A percentile compares a stretch with the other conserved stretches of the same genome.
phyloP scores from a whole-genome alignment of 2,888 invertebrate species.

The Xylota sylvarum region DNA sequence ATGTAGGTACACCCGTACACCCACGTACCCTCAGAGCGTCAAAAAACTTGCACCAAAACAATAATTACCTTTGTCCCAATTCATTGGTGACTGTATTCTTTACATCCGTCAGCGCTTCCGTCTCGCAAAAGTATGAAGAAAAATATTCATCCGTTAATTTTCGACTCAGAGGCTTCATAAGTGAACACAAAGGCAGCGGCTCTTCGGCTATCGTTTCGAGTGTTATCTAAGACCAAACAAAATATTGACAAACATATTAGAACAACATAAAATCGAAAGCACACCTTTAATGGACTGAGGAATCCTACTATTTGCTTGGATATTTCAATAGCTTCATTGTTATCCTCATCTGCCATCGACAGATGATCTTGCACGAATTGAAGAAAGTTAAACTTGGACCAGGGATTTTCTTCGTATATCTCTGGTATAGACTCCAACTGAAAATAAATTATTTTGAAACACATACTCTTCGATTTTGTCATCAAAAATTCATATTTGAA shows the following conservation, averaged over 20 bases:
- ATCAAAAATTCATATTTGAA: neutral
- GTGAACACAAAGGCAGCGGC: conserved; percentile 79
- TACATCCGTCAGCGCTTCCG: conserved; percentile 72
- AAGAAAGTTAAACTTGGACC: conserved; percentile 79
- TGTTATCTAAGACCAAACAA: conserved; percentile 76
- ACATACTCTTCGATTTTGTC: neutral
- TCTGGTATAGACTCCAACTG: conserved; percentile 72
- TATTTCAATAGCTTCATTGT: conserved; percentile 73
- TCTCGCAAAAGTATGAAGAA: conserved; percentile 71
- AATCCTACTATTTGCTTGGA: conserved; percentile 77
- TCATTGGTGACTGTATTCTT: conserved; percentile 78
- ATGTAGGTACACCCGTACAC: too few species aligned
- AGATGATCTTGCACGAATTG: conserved; percentile 78
- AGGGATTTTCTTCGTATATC: conserved; percentile 75
- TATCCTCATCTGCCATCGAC: conserved; percentile 66
- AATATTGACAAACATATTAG: neutral
- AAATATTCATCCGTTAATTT: conserved; percentile 80
- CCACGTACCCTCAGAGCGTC: too few species aligned
- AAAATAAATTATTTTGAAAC: conserved; percentile 8
- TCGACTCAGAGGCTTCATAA: conserved; percentile 79
- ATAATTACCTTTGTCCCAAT: conserved; percentile 77
- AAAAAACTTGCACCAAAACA: neutral
- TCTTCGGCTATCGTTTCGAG: conserved; percentile 80
- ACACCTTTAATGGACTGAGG: conserved; percentile 80
- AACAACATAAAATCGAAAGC: neutral